Conservation (phyloP, 37 sponge, comb jelly and placozoan species). For the Beroe forskalii region DNA sequence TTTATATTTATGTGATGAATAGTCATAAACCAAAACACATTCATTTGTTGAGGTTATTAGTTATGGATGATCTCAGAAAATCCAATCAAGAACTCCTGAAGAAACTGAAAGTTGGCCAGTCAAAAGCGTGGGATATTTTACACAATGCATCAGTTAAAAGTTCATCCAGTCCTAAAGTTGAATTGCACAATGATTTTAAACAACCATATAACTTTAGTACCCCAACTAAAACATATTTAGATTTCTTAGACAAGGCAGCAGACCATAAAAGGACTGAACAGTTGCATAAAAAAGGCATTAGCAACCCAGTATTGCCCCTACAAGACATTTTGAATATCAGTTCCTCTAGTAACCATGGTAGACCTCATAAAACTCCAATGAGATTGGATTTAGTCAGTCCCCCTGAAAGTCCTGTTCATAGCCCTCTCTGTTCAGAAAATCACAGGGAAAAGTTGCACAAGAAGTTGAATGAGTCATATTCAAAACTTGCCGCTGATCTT, state of each 20-base stretch:
- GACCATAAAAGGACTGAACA: neutral
- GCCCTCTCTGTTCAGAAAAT: constrained; percentile 18
- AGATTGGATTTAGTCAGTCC: neutral
- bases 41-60: no score
- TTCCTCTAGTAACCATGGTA: constrained; percentile 16
- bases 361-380: neutral
- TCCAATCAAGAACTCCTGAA: constrained; percentile 47
- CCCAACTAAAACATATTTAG: constrained; percentile 4
- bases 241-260: neutral
- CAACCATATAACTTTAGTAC: constrained; percentile 13
- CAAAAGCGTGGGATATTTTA: constrained; percentile 7
- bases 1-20: no score
- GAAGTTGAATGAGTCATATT: constrained; percentile 45
- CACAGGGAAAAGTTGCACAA: constrained; percentile 19
- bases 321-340: neutral
- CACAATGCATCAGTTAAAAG: neutral
- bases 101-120: constrained; percentile 10
- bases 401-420: constrained; percentile 10
- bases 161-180: neutral
- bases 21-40: no score
- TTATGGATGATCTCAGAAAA: constrained; percentile 37
- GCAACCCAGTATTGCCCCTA: neutral
- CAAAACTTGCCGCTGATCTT: constrained; percentile 45
- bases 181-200: neutral
- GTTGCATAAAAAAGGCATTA: neutral